These are phyloP conservation scores for Prinia subflava DNA, from an alignment of 2,113 vertebrate species.

Conservation along the genomic window DNA sequence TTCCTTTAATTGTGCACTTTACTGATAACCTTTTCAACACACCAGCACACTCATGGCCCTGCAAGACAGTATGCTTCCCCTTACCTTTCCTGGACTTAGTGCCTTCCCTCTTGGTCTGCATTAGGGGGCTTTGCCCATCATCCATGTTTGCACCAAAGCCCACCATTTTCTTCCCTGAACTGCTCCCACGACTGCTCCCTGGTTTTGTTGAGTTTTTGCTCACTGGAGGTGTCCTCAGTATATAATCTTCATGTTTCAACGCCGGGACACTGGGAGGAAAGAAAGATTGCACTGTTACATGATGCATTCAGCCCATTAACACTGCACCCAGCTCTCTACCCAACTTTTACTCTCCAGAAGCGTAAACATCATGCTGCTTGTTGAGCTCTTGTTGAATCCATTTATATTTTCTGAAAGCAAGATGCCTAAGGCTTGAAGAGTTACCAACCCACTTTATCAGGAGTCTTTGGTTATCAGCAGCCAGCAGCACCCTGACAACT, in stretches of 20 bases:
- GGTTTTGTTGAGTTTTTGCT: slow-evolving; percentile 13
- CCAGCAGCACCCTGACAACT: background rate
- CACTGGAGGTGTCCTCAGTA: background rate
- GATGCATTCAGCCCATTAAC: background rate
- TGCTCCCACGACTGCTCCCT: background rate
- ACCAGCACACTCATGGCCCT: background rate
- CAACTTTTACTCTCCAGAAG: background rate
- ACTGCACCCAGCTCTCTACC: background rate
- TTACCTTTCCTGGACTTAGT: slow-evolving; percentile 61
- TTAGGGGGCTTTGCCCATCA: background rate
- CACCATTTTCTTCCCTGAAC: slow-evolving; percentile 43
- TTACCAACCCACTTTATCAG: background rate
- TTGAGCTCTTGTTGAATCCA: background rate
- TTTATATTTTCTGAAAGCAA: background rate
- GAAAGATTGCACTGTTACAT: background rate
- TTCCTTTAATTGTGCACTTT: background rate
- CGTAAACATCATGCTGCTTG: background rate
- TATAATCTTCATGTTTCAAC: slow-evolving; percentile 19
- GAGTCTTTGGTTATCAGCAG: background rate
- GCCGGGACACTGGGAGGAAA: slow-evolving; percentile 47
- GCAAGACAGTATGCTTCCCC: background rate
- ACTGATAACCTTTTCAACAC: background rate
- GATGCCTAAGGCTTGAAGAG: background rate
- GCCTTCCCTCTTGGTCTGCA: slow-evolving; percentile 18
- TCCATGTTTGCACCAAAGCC: background rate